Evolutionary conservation across 2,113 vertebrate genomes (phyloP).

Genomic region (Lontra canadensis): DNA sequence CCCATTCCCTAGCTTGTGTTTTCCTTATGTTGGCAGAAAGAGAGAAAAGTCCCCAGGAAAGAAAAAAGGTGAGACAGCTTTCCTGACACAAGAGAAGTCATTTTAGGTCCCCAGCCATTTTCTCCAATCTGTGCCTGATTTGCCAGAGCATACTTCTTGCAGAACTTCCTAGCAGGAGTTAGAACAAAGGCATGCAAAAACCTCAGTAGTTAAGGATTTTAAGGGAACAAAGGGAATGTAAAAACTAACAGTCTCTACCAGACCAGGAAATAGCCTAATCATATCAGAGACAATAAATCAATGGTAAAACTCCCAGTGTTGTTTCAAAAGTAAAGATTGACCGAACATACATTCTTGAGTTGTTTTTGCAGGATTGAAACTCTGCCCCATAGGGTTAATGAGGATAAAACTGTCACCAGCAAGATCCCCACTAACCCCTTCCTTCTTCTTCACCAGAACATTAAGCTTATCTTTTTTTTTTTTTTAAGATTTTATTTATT

Average conservation of each 20-base stretch:
- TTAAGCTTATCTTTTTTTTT: background rate
- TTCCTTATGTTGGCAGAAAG: background rate
- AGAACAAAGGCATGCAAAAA: background rate
- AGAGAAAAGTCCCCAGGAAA: background rate
- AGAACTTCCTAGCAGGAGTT: background rate
- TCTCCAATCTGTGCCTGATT: background rate
- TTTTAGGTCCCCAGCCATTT: background rate
- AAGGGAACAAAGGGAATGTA: background rate
- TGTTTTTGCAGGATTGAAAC: background rate
- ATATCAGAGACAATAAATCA: background rate
- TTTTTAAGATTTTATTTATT: too few species aligned
- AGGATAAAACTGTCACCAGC: background rate
- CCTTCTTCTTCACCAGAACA: background rate
- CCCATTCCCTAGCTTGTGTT: background rate
- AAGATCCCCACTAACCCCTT: background rate
- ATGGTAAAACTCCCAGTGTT: background rate
- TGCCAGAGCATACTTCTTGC: background rate
- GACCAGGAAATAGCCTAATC: background rate
- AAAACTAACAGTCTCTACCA: background rate
- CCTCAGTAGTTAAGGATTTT: background rate
- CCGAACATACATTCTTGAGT: background rate
- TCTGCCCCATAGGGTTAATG: background rate
- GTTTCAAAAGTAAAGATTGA: background rate
- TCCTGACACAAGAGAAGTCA: background rate
- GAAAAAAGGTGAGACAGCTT: background rate